phyloP scores from a whole-genome alignment of 2,113 vertebrate genomes.

The Ptyas mucosa region DNA sequence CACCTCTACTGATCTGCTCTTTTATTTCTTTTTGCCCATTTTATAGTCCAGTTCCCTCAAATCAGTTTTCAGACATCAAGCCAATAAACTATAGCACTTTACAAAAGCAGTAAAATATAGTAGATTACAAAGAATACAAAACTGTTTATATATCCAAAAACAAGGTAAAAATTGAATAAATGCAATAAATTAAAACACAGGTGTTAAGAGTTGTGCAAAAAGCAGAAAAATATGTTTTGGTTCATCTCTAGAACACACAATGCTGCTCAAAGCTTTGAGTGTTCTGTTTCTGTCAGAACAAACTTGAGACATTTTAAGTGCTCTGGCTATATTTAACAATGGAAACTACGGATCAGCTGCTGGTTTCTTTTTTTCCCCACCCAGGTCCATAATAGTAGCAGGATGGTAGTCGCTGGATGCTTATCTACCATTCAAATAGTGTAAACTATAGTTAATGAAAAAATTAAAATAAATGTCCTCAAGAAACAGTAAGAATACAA shows the following conservation, averaged over 20 bases:
- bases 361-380: background rate
- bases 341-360: background rate
- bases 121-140: background rate
- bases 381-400: background rate
- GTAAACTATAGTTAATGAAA: background rate
- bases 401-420: background rate
- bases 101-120: background rate
- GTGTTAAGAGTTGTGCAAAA: background rate
- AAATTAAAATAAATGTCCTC: background rate
- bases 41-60: too few species aligned
- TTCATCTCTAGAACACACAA: background rate
- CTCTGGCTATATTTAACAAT: background rate
- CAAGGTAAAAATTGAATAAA: background rate
- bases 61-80: background rate
- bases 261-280: background rate
- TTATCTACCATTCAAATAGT: background rate
- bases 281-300: background rate
- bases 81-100: background rate
- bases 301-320: background rate
- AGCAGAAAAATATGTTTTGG: background rate
- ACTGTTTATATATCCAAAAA: background rate
- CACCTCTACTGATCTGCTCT: background rate
- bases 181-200: background rate
- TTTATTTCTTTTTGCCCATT: background rate
- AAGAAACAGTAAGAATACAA: background rate